Evolutionary conservation across 2,113 vertebrate genomes (phyloP).

Genomic region (Cervus canadensis): DNA sequence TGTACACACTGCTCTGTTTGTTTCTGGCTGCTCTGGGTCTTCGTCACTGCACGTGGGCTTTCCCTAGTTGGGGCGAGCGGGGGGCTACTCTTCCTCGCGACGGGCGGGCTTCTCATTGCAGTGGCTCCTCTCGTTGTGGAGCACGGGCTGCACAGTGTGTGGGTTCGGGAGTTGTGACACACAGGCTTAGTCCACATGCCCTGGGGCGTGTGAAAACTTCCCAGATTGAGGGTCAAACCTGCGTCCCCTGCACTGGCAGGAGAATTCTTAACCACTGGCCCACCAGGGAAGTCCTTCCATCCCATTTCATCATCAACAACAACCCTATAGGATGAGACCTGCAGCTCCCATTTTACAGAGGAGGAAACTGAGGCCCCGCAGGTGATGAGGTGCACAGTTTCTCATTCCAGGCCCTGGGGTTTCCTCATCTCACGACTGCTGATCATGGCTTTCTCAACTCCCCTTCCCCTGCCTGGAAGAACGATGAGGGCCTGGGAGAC

Average conservation of each 20-base stretch:
- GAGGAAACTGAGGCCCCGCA: not conserved
- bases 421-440: fast-evolving
- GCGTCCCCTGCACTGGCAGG: not conserved
- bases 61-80: not conserved
- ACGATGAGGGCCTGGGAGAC: fast-evolving
- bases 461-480: not conserved
- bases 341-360: not conserved
- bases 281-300: not conserved
- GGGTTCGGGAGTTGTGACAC: not conserved
- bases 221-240: not conserved
- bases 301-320: not conserved
- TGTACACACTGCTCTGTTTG: not conserved
- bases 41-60: not conserved
- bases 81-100: not conserved
- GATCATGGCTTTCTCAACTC: too few relatives aligned
- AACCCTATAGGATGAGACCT: fast-evolving
- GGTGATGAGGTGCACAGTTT: fast-evolving
- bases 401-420: not conserved
- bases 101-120: not conserved
- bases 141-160: not conserved
- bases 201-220: not conserved
- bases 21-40: not conserved
- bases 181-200: not conserved
- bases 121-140: not conserved
- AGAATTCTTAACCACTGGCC: not conserved